Evolutionary conservation across 2,797 vertebrate species (phyloP).

Genomic region (Poeciliopsis turneri): DNA sequence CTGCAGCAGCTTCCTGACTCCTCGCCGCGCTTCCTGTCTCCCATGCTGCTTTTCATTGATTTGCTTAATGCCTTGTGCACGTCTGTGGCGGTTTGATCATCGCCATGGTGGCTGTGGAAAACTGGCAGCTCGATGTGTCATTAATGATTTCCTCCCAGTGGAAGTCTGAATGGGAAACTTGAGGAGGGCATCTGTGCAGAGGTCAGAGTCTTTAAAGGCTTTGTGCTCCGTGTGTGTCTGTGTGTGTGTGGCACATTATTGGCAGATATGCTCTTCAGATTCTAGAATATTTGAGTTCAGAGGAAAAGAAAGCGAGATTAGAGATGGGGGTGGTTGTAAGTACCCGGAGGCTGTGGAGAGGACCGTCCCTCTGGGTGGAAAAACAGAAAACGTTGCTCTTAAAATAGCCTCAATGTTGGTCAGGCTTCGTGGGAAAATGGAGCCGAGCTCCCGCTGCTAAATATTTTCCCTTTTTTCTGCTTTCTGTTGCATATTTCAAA

Average conservation of each 20-base stretch:
- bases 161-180: conserved; percentile 60
- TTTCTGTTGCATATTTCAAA: neutral
- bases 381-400: conserved; percentile 28
- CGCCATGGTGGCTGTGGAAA: conserved; percentile 38
- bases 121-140: conserved; percentile 48
- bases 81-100: conserved; percentile 6
- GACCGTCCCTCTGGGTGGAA: conserved; percentile 58
- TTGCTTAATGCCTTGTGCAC: neutral
- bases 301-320: conserved; percentile 24
- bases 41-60: conserved; percentile 5
- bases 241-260: neutral
- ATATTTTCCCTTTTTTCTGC: conserved; percentile 16
- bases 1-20: conserved; percentile 8
- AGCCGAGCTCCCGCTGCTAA: conserved; percentile 8
- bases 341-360: conserved; percentile 9
- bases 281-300: conserved; percentile 1
- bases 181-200: conserved; percentile 54
- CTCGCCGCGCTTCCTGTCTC: conserved; percentile 1
- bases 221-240: conserved; percentile 20
- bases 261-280: conserved; percentile 32
- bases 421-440: conserved; percentile 67
- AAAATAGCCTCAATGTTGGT: conserved; percentile 41
- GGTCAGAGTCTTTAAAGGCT: conserved; percentile 29
- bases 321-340: conserved; percentile 20
- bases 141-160: conserved; percentile 58